phyloP scores from a whole-genome alignment of 2,797 vertebrate genomes.

The Molossus alvarezi region DNA sequence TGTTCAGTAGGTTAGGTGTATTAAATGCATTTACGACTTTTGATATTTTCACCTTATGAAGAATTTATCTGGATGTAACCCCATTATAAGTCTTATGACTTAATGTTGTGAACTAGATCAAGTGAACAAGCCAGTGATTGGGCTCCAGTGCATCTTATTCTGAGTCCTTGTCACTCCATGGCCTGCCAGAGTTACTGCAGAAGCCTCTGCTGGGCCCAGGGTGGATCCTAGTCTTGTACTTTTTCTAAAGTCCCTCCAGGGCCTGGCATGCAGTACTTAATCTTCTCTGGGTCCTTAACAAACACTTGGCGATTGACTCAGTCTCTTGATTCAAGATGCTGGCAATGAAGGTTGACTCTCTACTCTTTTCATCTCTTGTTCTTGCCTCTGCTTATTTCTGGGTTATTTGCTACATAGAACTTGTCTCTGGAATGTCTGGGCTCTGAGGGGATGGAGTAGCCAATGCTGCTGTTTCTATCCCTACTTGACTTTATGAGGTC shows the following conservation, averaged over 20 bases:
- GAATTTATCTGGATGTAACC: background rate
- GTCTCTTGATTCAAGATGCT: background rate
- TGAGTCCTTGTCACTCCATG: background rate
- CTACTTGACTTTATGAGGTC: background rate
- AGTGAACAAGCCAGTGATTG: background rate
- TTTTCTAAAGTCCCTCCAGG: background rate
- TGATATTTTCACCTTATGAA: background rate
- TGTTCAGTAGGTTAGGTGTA: background rate
- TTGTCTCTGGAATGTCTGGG: background rate
- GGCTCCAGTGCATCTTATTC: background rate
- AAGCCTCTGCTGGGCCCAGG: background rate
- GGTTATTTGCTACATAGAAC: background rate
- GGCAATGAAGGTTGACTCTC: background rate
- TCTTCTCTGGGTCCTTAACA: background rate
- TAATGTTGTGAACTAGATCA: background rate
- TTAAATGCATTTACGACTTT: background rate
- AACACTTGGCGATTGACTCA: background rate
- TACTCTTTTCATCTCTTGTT: background rate
- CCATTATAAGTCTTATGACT: background rate
- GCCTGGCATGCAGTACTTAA: background rate
- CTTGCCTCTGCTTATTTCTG: slow-evolving; percentile 4
- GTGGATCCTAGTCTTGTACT: background rate
- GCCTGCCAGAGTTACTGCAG: background rate
- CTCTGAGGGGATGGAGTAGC: background rate
- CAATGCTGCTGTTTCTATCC: background rate